phyloP scores from a whole-genome alignment of 2,888 invertebrate genomes.

The Candidula unifasciata region DNA sequence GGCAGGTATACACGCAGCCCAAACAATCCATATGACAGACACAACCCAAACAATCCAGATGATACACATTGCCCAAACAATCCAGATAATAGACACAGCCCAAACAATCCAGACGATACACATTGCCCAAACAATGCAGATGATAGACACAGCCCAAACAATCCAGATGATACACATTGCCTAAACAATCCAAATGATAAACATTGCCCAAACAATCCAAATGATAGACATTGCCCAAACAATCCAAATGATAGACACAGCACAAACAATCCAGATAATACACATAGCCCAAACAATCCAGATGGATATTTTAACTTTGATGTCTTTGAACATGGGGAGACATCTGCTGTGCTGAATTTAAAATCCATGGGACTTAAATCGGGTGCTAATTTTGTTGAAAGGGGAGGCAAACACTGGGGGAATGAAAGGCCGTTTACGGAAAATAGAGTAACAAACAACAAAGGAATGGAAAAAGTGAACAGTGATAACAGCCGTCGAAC shows the following conservation, averaged over 20 bases:
- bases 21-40: background rate
- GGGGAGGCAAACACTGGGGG: background rate
- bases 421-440: background rate
- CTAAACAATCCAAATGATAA: background rate
- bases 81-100: background rate
- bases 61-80: background rate
- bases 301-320: background rate
- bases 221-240: background rate
- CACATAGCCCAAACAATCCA: too few species aligned
- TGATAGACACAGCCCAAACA: background rate
- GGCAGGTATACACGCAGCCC: too few species aligned
- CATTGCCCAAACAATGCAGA: background rate
- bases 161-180: background rate
- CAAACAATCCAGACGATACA: background rate
- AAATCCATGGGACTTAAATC: background rate
- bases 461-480: background rate
- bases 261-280: too few species aligned
- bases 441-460: background rate
- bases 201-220: background rate
- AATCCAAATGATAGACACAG: background rate
- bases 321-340: background rate
- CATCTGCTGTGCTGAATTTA: background rate
- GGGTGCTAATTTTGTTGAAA: background rate
- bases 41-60: background rate
- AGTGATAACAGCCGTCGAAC: background rate